Evolutionary conservation across 1,140 invertebrate genomes (phyloP).

Genomic region (Penaeus vannamei): DNA sequence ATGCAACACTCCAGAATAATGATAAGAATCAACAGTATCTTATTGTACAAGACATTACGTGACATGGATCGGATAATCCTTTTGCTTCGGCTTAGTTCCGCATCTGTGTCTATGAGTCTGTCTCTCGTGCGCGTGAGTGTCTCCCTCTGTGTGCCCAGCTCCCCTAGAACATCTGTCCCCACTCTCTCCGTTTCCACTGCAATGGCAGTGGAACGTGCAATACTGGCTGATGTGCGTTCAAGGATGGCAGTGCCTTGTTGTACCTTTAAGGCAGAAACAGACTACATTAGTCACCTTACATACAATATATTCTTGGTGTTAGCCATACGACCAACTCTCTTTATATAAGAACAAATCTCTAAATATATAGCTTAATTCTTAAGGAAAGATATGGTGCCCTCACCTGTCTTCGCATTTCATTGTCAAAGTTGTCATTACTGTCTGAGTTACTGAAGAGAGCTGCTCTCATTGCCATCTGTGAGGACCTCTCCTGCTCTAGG

Average conservation of each 20-base stretch:
- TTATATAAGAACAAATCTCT: too few relatives aligned
- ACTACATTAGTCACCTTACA: neutral
- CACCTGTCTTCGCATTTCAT: constrained; percentile 46
- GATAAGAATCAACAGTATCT: constrained; percentile 79
- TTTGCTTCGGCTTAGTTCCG: constrained; percentile 76
- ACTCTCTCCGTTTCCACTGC: constrained; percentile 85
- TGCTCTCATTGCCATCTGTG: constrained; percentile 11
- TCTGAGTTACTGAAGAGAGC: neutral
- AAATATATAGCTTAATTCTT: neutral
- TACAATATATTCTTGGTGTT: constrained; percentile 7
- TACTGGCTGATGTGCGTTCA: constrained; percentile 78
- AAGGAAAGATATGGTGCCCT: neutral
- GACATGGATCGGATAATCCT: constrained; percentile 78
- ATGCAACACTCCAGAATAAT: constrained; percentile 79
- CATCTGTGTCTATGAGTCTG: constrained; percentile 78
- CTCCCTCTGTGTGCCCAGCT: constrained; percentile 79
- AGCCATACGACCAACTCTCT: neutral
- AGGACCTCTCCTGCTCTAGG: constrained; percentile 35
- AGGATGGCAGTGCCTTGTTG: constrained; percentile 77
- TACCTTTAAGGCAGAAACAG: neutral
- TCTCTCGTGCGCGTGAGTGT: constrained; percentile 77
- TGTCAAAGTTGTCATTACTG: constrained; percentile 30
- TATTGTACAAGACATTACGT: constrained; percentile 79
- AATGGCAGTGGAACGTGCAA: constrained; percentile 71
- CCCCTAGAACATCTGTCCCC: constrained; percentile 82